phyloP scores from a whole-genome alignment of 53 echinoderm and acorn worm species.

The Henricia sp. region DNA sequence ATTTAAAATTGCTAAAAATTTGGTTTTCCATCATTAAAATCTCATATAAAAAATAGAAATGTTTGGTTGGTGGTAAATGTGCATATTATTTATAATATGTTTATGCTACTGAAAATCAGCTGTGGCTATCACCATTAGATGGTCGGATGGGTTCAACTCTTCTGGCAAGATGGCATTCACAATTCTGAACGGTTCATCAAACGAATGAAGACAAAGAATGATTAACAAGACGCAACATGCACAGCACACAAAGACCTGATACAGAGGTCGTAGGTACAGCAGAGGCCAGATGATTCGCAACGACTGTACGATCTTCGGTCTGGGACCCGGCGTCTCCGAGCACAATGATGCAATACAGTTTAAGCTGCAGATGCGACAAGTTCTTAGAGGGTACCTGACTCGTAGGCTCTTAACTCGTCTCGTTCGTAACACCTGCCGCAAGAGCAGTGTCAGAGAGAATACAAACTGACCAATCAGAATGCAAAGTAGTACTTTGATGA shows the following conservation, averaged over 20 bases:
- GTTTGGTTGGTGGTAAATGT: too few relatives aligned
- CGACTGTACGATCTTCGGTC: background rate
- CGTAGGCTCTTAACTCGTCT: background rate
- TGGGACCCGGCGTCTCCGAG: conserved; percentile 10
- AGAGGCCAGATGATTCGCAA: conserved; percentile 20
- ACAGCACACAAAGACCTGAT: conserved; percentile 50
- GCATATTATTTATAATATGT: too few relatives aligned
- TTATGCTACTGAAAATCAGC: background rate
- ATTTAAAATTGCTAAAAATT: too few relatives aligned
- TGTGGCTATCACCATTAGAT: conserved; percentile 66
- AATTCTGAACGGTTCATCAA: conserved; percentile 54
- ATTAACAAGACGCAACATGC: conserved; percentile 30
- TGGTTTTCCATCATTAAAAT: too few relatives aligned
- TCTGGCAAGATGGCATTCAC: conserved; percentile 69
- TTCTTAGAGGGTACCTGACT: too few relatives aligned
- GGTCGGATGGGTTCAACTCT: conserved; percentile 85
- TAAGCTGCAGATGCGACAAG: background rate
- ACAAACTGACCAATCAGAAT: conserved; percentile 48
- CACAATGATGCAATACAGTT: background rate
- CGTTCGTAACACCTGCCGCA: background rate
- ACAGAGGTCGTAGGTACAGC: conserved; percentile 28
- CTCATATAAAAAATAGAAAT: too few relatives aligned
- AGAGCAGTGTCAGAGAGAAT: background rate
- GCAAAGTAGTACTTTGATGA: conserved; percentile 39
- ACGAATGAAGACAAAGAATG: conserved; percentile 46